Evolutionary conservation across 2,888 invertebrate species (phyloP).

Genomic region (Apamea monoglypha): DNA sequence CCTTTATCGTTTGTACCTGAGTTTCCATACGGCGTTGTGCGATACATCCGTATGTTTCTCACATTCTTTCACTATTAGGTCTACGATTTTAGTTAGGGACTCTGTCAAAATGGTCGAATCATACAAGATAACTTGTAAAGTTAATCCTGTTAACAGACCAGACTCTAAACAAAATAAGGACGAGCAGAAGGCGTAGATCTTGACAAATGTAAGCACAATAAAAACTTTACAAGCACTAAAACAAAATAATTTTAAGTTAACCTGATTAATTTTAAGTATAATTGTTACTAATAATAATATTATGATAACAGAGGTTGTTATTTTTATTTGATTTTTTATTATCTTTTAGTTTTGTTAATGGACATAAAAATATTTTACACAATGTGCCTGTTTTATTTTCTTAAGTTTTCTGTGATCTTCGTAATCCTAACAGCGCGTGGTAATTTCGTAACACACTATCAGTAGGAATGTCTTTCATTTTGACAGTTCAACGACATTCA

Average conservation of each 20-base stretch:
- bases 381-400: slow-evolving; percentile 13
- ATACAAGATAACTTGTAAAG: slow-evolving; percentile 87
- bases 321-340: slow-evolving; percentile 55
- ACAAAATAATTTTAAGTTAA: slow-evolving; percentile 65
- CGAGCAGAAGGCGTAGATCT: slow-evolving; percentile 41
- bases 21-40: slow-evolving; percentile 85
- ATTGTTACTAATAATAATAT: slow-evolving; percentile 55
- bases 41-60: slow-evolving; percentile 82
- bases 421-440: not conserved
- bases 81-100: slow-evolving; percentile 85
- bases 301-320: slow-evolving; percentile 60
- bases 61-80: slow-evolving; percentile 85
- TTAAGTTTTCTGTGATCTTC: not conserved
- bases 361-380: slow-evolving; percentile 52
- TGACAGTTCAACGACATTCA: not conserved
- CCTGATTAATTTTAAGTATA: slow-evolving; percentile 68
- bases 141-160: slow-evolving; percentile 83
- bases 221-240: slow-evolving; percentile 40
- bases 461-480: not conserved
- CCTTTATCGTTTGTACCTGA: slow-evolving; percentile 85
- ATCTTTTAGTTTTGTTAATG: slow-evolving; percentile 52
- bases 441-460: not conserved
- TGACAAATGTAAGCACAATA: slow-evolving; percentile 45
- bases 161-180: slow-evolving; percentile 47
- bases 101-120: slow-evolving; percentile 87